These are phyloP conservation scores for Gortyna flavago DNA, from an alignment of 2,888 invertebrate genomes.

Conservation along the genomic window DNA sequence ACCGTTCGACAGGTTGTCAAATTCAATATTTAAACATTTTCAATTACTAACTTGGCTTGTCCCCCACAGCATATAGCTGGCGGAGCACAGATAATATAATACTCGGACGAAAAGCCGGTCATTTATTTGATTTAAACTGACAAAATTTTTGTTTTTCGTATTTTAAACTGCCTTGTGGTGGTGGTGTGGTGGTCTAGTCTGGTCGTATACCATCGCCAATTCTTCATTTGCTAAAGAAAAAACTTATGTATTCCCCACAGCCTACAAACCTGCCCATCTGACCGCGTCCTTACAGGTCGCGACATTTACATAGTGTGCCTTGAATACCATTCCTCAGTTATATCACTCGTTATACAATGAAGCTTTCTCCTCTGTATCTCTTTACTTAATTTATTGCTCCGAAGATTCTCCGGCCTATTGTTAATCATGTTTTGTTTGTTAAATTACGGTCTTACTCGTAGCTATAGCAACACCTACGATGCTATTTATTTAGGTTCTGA, in stretches of 20 bases:
- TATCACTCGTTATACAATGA: slow-evolving; percentile 68
- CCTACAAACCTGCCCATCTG: slow-evolving; percentile 15
- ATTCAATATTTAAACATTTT: no score
- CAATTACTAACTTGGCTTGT: no score
- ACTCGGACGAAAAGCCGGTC: no score
- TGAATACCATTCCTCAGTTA: slow-evolving; percentile 65
- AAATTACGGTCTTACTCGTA: neutral
- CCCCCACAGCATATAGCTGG: no score
- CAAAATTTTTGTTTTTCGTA: no score
- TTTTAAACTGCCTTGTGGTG: no score
- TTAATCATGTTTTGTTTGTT: slow-evolving; percentile 30
- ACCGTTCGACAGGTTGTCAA: no score
- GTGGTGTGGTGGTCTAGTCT: neutral
- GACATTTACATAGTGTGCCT: slow-evolving; percentile 55
- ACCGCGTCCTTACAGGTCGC: slow-evolving; percentile 59
- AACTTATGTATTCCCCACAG: neutral
- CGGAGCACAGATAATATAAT: no score
- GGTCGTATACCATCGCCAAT: no score
- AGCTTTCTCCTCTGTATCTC: slow-evolving; percentile 65
- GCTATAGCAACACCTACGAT: neutral
- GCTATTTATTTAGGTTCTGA: neutral
- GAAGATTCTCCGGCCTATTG: slow-evolving; percentile 30
- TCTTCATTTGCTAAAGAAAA: neutral
- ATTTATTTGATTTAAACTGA: no score
- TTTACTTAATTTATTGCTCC: slow-evolving; percentile 43